Base-by-base conservation (phyloP, 2,797 vertebrate genomes). In the Peromyscus aztecus region DNA sequence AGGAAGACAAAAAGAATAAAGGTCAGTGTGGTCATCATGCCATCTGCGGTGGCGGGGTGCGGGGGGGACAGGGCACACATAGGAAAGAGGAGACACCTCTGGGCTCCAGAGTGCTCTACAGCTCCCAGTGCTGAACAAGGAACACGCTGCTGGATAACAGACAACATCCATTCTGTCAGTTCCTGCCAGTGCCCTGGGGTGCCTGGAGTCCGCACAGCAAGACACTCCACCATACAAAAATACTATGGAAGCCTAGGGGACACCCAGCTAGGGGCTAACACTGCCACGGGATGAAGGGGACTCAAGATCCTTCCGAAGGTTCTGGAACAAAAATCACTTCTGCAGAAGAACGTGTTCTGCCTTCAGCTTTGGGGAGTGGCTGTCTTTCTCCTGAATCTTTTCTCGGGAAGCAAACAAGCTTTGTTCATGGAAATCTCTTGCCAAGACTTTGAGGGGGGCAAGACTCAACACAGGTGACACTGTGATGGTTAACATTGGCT, bases 1-100 rank as follows among this genome's bases (percentile, higher is more conserved):
- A 75, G 95, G 92, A 98, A 98, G 73, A 97, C 2, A 96, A 96
- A 96, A 98, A 96, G 90, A 95, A 93, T 67, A 82, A 91, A 81
- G 24, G 95, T 96, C 92, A 97, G 95, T 97, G 71, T 87, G 97
- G 96, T 43, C 88, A 37, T 3, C 16, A 57, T 37, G 46, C 61
- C 59, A 85, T 96, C 86, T 21, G 57, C 3, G 52, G 46, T n/a
- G n/a, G n/a, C n/a, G 6, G 6, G 52, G 52, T 1, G 49, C 1
- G 49, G 49, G 46, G 49, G 2, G 52, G 9, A 11, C 37, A 91
- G 71, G 49, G 40, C 34, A 0, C 78, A 81, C 84, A 55, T 86
- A 95, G 69, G 52, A 67, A 73, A 37, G 8, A 55, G 43, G 49
- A 37, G 57, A 31, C 0, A 14, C 55, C 29, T 46, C 43, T 55